Conservation (phyloP, 1,140 invertebrate species). For the Penaeus japonicus region DNA sequence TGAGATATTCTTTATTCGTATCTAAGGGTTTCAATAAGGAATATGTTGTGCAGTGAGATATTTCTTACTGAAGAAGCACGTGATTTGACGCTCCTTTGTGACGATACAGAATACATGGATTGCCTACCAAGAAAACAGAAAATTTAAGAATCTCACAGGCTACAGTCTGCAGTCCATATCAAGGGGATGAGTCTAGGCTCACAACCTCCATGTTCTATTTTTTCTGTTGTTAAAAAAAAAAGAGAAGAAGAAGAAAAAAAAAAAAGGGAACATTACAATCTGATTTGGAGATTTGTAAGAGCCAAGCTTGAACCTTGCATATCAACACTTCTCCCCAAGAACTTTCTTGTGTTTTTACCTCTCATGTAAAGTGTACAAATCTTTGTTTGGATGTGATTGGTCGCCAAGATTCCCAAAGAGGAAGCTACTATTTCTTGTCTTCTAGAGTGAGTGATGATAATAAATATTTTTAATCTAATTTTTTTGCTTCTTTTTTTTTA, state of each 20-base stretch:
- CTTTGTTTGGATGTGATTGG: slow-evolving; percentile 51
- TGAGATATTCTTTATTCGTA: no score
- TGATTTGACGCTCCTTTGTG: no score
- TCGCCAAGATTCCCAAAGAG: slow-evolving; percentile 36
- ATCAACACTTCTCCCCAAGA: background rate
- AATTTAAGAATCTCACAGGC: slow-evolving; percentile 29
- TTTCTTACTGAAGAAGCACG: no score
- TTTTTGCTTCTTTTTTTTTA: background rate
- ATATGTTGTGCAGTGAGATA: no score
- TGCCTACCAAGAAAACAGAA: slow-evolving; percentile 4
- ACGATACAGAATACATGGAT: background rate
- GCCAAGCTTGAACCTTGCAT: no score
- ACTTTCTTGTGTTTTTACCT: slow-evolving; percentile 37
- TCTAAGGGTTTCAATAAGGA: no score
- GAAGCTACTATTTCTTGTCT: slow-evolving; percentile 51
- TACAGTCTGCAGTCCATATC: slow-evolving; percentile 35
- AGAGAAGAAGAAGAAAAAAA: no score
- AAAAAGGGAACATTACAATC: no score
- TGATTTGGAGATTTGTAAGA: no score
- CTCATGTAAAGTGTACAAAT: slow-evolving; percentile 51
- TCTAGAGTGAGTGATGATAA: slow-evolving; percentile 48
- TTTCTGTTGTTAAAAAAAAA: no score
- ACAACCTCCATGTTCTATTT: background rate
- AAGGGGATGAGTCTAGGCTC: background rate
- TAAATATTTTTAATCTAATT: slow-evolving; percentile 49